Evolutionary conservation across 2,888 invertebrate species (phyloP), one percentile per base, ranked within the genome.

Genomic region (Calameuta idolon): DNA sequence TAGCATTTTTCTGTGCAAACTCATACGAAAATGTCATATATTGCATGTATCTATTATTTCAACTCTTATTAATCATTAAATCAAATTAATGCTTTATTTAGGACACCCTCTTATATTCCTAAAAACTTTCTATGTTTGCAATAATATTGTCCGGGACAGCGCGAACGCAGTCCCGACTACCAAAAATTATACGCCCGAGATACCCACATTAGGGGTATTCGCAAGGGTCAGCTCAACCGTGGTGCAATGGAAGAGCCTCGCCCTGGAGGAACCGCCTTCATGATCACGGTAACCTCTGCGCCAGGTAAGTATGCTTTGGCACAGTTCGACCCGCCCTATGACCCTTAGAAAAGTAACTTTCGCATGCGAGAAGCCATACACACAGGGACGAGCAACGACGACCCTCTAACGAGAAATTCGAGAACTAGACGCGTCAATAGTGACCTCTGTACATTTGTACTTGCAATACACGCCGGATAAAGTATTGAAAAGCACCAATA

Each of bases 171-270:
- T 88, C 88, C 89, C 89, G 87, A 88, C 89, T 89, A 89, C 81
- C 89, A 89, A 90, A 90, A 90, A 90, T 90, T 88, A 87, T 91
- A 91, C 91, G 90, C 89, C 89, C 90, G 91, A 93, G 92, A 92
- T 92, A 92, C 89, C 92, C 92, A 92, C 92, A 91, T 92, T 92
- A 92, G 92, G 91, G 89, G 84, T 90, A 91, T 91, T 90, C 91
- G 92, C 93, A 93, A 92, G 92, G 92, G 92, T 93, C 93, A 93
- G 92, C 93, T 91, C 89, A 88, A 86, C 89, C 89, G 91, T 86
- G 88, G 93, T 93, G 93, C 93, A 93, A 93, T 93, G 93, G 92
- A 92, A 92, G 92, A 92, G 92, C 92, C 93, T 93, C 92, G 77
- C 88, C 90, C 90, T 89, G 89, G 87, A 88, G 89, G 86, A 89